Evolutionary conservation across 2,113 vertebrate species (phyloP).

Genomic region (Heptranchias perlo): DNA sequence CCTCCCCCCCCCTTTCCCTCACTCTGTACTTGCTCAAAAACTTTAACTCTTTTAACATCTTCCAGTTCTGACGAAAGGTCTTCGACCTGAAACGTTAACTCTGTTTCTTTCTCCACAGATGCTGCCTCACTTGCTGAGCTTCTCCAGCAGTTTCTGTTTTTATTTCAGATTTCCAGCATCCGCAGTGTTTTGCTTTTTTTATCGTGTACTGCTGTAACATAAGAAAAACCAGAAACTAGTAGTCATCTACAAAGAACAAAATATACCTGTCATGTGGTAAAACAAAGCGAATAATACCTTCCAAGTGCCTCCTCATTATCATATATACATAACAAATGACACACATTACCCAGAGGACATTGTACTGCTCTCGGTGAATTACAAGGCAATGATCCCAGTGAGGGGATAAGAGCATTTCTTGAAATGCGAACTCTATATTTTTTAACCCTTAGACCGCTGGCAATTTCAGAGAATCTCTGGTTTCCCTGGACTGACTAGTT

Average conservation of each 20-base stretch:
- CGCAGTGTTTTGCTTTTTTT: too few relatives aligned
- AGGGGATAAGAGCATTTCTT: background rate
- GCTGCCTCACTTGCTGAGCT: too few relatives aligned
- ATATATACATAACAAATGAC: background rate
- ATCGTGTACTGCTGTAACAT: background rate
- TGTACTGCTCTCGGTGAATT: background rate
- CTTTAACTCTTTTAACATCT: too few relatives aligned
- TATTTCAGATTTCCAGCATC: too few relatives aligned
- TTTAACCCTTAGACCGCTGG: background rate
- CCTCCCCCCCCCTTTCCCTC: too few relatives aligned
- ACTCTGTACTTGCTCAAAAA: too few relatives aligned
- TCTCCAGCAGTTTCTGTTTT: too few relatives aligned
- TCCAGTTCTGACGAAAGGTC: too few relatives aligned
- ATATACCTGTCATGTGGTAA: constrained; percentile 1
- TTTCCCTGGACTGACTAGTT: background rate
- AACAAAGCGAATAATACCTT: background rate
- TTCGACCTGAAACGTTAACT: too few relatives aligned
- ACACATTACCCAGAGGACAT: background rate
- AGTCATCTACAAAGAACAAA: background rate
- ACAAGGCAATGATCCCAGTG: background rate
- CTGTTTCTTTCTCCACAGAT: too few relatives aligned
- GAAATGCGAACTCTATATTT: background rate
- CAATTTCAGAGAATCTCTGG: background rate
- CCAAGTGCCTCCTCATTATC: background rate
- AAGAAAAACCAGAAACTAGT: background rate